phyloP scores from a whole-genome alignment of 1,140 invertebrate genomes.

The Aricia agestis region DNA sequence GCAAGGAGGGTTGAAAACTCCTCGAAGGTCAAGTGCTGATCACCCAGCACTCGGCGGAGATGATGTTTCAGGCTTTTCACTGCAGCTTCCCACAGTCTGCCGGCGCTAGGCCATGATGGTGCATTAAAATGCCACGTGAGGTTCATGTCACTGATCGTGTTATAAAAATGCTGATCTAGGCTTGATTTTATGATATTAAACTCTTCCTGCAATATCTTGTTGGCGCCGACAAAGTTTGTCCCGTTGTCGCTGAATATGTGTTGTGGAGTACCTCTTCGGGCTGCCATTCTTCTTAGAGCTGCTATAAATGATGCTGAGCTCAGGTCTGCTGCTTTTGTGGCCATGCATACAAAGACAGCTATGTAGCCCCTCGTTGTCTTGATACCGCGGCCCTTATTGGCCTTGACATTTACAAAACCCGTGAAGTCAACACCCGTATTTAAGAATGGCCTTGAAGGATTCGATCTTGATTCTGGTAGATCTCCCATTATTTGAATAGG shows the following conservation, averaged over 20 bases:
- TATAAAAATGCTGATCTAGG: neutral
- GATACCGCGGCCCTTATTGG: conserved; percentile 31
- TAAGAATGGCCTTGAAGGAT: conserved; percentile 41
- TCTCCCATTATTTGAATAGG: conserved; percentile 45
- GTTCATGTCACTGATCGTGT: conserved; percentile 6
- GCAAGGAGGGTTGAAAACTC: neutral
- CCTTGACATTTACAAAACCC: conserved; percentile 49
- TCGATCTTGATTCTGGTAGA: conserved; percentile 41
- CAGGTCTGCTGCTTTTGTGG: conserved; percentile 51
- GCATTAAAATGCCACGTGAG: neutral
- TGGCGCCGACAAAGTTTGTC: conserved; percentile 2
- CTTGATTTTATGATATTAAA: neutral
- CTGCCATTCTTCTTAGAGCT: neutral
- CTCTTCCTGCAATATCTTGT: neutral
- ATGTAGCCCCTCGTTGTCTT: conserved; percentile 54
- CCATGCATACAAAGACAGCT: conserved; percentile 60
- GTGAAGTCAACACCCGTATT: conserved; percentile 57
- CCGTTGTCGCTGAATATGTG: conserved; percentile 12
- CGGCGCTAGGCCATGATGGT: neutral
- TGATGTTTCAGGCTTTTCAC: conserved; percentile 8
- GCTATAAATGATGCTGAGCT: conserved; percentile 26
- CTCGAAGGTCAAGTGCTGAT: neutral
- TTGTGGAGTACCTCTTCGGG: neutral
- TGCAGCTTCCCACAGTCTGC: conserved; percentile 1
- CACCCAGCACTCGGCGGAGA: neutral